These are phyloP conservation scores for Serranus cabrilla DNA, from an alignment of 2,797 vertebrate species.

Conservation along the genomic window DNA sequence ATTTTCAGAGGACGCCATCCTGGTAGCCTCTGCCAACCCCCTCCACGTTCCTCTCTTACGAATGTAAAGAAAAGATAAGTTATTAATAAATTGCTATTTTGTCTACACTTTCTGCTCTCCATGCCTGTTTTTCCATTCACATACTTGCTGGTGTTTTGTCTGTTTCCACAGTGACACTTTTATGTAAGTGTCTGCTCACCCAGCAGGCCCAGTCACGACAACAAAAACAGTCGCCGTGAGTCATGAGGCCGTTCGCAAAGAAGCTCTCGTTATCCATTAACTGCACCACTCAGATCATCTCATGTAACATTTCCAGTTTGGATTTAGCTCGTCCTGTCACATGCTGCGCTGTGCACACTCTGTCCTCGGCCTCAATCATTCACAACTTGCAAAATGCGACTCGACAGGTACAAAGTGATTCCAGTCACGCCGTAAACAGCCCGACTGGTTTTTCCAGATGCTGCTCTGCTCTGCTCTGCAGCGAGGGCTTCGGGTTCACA, in stretches of 20 bases:
- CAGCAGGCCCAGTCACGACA: constrained; percentile 69
- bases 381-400: constrained; percentile 37
- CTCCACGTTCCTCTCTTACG: constrained; percentile 88
- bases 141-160: constrained; percentile 40
- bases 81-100: constrained; percentile 99
- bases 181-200: constrained; percentile 58
- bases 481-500: constrained; percentile 46
- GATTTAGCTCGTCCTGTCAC: constrained; percentile 41
- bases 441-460: constrained; percentile 74
- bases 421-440: constrained; percentile 39
- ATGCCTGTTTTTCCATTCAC: constrained; percentile 34
- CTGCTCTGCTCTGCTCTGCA: constrained; percentile 19
- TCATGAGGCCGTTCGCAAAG: constrained; percentile 44
- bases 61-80: constrained; percentile 98
- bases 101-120: constrained; percentile 87
- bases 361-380: constrained; percentile 49
- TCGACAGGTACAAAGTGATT: constrained; percentile 56
- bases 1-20: constrained; percentile 63
- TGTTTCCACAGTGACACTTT: constrained; percentile 47
- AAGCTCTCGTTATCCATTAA: constrained; percentile 50
- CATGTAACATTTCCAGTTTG: constrained; percentile 36
- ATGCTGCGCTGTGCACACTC: constrained; percentile 28
- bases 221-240: constrained; percentile 37
- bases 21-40: constrained; percentile 55
- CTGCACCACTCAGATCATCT: constrained; percentile 32